A percentile compares a stretch with the other conserved stretches of the same genome.
phyloP scores from a whole-genome alignment of 2,113 vertebrate genomes.

The Poeciliopsis occidentalis region DNA sequence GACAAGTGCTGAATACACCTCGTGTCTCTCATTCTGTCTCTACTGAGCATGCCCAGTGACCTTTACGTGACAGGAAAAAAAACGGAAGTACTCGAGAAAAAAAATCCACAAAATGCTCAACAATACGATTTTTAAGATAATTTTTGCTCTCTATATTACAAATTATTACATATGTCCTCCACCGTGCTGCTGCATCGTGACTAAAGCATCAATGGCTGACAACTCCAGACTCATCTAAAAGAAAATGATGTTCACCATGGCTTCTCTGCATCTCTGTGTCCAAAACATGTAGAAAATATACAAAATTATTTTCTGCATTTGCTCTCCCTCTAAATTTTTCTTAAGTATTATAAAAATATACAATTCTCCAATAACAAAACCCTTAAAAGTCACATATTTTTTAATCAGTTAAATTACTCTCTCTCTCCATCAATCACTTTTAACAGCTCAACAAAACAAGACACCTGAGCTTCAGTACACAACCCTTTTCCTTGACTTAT shows the following conservation, averaged over 20 bases:
- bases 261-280: conserved; percentile 51
- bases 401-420: conserved; percentile 74
- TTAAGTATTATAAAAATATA: conserved; percentile 84
- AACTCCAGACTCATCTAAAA: conserved; percentile 59
- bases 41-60: conserved; percentile 55
- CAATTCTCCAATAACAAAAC: conserved; percentile 83
- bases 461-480: conserved; percentile 78
- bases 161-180: conserved; percentile 60
- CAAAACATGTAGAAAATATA: conserved; percentile 81
- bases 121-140: conserved; percentile 73
- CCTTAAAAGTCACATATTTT: conserved; percentile 77
- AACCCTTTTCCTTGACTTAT: conserved; percentile 63
- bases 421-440: conserved; percentile 67
- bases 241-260: conserved; percentile 69
- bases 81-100: conserved; percentile 76
- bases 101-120: conserved; percentile 75
- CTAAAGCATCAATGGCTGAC: conserved; percentile 61
- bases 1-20: conserved; percentile 44
- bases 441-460: conserved; percentile 71
- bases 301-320: conserved; percentile 81
- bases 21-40: conserved; percentile 33
- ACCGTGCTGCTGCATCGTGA: conserved; percentile 58
- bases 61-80: conserved; percentile 59
- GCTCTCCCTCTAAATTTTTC: conserved; percentile 72
- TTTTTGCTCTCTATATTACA: conserved; percentile 77